Base-by-base conservation (phyloP, 2,797 vertebrate genomes). In the Mus caroli region DNA sequence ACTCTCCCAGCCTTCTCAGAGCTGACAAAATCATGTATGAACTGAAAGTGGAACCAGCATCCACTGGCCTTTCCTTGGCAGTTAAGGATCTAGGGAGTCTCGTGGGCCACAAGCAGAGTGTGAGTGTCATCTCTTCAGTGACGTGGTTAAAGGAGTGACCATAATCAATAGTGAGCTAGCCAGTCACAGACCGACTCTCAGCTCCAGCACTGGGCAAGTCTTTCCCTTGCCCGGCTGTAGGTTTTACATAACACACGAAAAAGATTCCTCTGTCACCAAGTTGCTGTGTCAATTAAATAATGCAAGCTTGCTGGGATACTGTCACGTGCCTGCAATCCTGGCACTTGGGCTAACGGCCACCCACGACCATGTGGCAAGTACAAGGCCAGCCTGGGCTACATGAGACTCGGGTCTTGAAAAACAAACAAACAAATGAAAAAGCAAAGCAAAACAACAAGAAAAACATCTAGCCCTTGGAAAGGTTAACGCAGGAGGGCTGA, bases 51-150 rank as follows among this genome's bases (percentile, higher is more conserved):
- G 43, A 95, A 92, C 75, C 89, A 75, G 52, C 31, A 88, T 85
- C 77, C 37, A 58, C 64, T 95, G 90, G 96, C 94, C 84, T 96
- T 97, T 94, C 94, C 88, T 89, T 86, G 67, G 73, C 69, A 92
- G 91, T 71, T 88, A 90, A 94, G 56, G 79, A 94, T 94, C 94
- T 82, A 76, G 91, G 90, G 88, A 88, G 13, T 52, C 77, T 67
- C 90, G 73, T 86, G 84, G 90, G 14, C 90, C 91, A 94, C 78
- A 86, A 54, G 73, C 43, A 92, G 84, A 94, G 64, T 43, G 75
- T 40, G 56, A n/a, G n/a, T 12, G 78, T 96, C 90, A 88, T 90
- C n/a, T 95, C 60, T 90, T 46, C 46, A 92, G 69, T 76, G 52
- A 17, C 6, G 34, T 43, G 31, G 34, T 79, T 95, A 56, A 85